phyloP scores from a whole-genome alignment of 2,888 invertebrate genomes.

The Hyles lineata region DNA sequence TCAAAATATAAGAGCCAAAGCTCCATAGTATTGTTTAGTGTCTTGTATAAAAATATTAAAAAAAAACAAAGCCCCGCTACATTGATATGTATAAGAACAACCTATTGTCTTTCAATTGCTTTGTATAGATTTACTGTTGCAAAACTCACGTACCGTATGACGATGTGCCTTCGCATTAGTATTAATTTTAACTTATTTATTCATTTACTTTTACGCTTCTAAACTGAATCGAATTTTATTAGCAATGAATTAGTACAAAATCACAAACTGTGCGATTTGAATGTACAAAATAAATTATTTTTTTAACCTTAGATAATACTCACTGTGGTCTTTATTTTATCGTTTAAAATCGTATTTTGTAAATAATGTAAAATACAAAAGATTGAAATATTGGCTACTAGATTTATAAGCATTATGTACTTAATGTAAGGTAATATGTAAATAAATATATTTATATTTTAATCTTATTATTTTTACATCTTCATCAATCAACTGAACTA shows the following conservation, averaged over 20 bases:
- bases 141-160: not conserved
- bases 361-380: conserved; percentile 67
- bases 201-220: conserved; percentile 41
- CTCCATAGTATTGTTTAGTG: too few relatives aligned
- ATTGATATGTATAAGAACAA: not conserved
- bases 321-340: conserved; percentile 37
- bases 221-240: conserved; percentile 39
- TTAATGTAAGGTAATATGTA: conserved; percentile 22
- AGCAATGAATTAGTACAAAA: conserved; percentile 60
- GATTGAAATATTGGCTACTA: conserved; percentile 48
- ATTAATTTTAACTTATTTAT: conserved; percentile 44
- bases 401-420: conserved; percentile 47
- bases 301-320: conserved; percentile 34
- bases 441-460: conserved; percentile 35
- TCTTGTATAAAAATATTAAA: too few relatives aligned
- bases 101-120: not conserved
- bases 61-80: not conserved
- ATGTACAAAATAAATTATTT: conserved; percentile 56
- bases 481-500: not conserved
- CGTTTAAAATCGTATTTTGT: conserved; percentile 56
- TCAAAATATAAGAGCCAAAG: too few relatives aligned
- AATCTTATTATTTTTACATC: not conserved
- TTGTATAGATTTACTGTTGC: not conserved
- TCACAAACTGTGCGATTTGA: conserved; percentile 50
- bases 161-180: conserved; percentile 31